Evolutionary conservation across 2,797 vertebrate species (phyloP), one percentile per base, ranked within the genome.

Genomic region (Botia kubotai): DNA sequence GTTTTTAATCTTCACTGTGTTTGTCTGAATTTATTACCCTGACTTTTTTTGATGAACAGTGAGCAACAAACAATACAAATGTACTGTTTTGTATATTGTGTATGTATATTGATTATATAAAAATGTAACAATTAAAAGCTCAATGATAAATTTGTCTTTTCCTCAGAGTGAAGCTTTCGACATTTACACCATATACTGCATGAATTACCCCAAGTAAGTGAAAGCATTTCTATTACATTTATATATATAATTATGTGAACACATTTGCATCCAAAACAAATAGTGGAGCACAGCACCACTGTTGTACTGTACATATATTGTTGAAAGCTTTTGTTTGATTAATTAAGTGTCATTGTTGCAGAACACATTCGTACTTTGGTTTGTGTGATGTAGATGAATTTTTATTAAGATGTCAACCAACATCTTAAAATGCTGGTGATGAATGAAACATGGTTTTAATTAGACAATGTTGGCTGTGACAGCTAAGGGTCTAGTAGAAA

Each of bases 141-240:
- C 21, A 66, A 19, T 80, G 29, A 82, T 55, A 0, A 53, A 57
- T 10, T 72, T 19, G 3, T 52, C 10, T 65, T 67, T 72, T 83
- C 72, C 79, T 3, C 91, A 97, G 96, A 97, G 95, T 33, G 96
- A 97, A 92, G 95, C 95, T 72, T 97, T 97, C 39, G 95, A 97
- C 87, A 97, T 97, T 92, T 97, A 97, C 89, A 97, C 96, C 0
- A 91, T 97, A 72, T 97, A 97, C 94, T 97, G 96, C 90, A 97
- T 97, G 96, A 97, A 97, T 93, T 97, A 97, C 88, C 96, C 96
- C 1, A 97, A 94, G 96, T 97, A 91, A 95, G 95, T 89, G 8
- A 79, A 72, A 13, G 70, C 33, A 53, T 68, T 17, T 66, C 0
- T 13, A 3, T 66, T 17, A 17, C 16, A 43, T 43, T 6, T 43